Conservation (phyloP, 2,888 invertebrate species). For the Lasioglossum lativentre region DNA sequence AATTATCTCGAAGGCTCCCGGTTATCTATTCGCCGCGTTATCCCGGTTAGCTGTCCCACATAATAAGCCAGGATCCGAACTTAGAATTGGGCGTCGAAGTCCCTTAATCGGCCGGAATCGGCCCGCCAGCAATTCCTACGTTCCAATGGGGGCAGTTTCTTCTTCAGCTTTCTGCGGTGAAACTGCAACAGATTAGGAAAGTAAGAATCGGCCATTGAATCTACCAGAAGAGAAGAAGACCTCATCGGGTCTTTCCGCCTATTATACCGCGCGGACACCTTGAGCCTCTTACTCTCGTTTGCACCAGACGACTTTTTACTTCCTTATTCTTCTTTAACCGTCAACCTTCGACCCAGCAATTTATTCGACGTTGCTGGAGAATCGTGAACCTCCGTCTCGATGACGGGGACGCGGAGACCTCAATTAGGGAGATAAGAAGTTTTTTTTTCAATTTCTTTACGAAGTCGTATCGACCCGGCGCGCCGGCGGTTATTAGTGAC, state of each 20-base stretch:
- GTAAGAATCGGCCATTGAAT: slow-evolving; percentile 49
- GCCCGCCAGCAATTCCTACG: slow-evolving; percentile 38
- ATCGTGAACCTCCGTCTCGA: background rate
- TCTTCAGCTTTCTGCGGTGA: slow-evolving; percentile 22
- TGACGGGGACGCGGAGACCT: background rate
- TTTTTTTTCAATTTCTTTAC: background rate
- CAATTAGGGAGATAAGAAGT: background rate
- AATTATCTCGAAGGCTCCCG: slow-evolving; percentile 66
- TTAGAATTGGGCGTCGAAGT: slow-evolving; percentile 51
- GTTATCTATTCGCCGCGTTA: slow-evolving; percentile 25
- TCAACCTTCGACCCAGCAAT: slow-evolving; percentile 14
- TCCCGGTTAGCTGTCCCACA: slow-evolving; percentile 15
- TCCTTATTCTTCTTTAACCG: background rate
- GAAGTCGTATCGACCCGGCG: background rate
- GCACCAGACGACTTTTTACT: slow-evolving; percentile 16
- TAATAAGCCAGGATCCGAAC: slow-evolving; percentile 49
- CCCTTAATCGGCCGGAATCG: slow-evolving; percentile 50
- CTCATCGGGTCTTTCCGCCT: slow-evolving; percentile 29
- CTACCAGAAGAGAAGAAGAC: slow-evolving; percentile 45
- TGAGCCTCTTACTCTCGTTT: slow-evolving; percentile 55
- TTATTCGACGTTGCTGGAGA: slow-evolving; percentile 15
- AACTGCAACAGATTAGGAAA: slow-evolving; percentile 29
- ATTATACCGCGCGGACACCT: slow-evolving; percentile 49
- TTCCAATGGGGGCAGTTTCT: slow-evolving; percentile 18
- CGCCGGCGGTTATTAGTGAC: background rate